Percentiles rank a stretch among this genome's conserved stretches.
Conservation (phyloP, 2,888 invertebrate species). For the Syrphus vitripennis region DNA sequence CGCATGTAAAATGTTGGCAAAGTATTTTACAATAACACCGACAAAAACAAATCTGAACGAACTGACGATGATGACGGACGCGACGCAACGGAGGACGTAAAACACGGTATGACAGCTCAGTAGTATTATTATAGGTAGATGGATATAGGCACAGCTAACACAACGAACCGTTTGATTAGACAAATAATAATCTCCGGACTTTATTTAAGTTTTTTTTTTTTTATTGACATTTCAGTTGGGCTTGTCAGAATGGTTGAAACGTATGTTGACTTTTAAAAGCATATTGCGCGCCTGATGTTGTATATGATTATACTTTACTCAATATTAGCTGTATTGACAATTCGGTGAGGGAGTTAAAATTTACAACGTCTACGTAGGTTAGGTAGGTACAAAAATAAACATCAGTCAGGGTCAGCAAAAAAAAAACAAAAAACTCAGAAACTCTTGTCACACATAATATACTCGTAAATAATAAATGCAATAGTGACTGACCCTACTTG, state of each 20-base stretch:
- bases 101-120: slow-evolving; percentile 11
- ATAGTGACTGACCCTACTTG: neutral
- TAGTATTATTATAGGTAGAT: too few relatives aligned
- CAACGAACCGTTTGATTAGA: slow-evolving; percentile 62
- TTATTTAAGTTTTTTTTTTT: slow-evolving; percentile 36
- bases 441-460: neutral
- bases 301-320: neutral
- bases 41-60: neutral
- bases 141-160: neutral
- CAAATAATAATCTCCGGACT: slow-evolving; percentile 43
- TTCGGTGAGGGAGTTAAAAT: slow-evolving; percentile 18
- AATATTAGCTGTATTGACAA: neutral
- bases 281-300: neutral
- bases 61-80: slow-evolving; percentile 15
- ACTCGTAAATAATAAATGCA: neutral
- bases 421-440: too few relatives aligned
- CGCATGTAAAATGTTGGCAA: slow-evolving; percentile 48
- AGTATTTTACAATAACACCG: slow-evolving; percentile 35
- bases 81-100: neutral
- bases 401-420: slow-evolving; percentile 20
- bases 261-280: slow-evolving; percentile 33
- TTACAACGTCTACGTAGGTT: neutral
- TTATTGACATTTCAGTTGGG: slow-evolving; percentile 69
- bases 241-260: slow-evolving; percentile 50
- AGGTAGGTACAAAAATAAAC: neutral